Evolutionary conservation across 2,888 invertebrate species (phyloP).

Genomic region (Hydrotaea cyrtoneurina): DNA sequence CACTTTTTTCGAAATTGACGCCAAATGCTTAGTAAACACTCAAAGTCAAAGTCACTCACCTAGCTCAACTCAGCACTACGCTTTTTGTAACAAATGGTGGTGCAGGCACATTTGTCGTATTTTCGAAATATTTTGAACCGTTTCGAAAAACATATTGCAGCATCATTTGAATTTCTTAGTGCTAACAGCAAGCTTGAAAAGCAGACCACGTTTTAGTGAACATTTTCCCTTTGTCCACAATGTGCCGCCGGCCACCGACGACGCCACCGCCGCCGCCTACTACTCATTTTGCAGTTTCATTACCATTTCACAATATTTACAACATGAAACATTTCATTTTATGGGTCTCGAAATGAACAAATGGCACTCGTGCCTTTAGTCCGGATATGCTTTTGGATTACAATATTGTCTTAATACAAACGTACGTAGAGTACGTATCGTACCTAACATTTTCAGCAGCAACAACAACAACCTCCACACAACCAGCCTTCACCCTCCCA

Average conservation of each 20-base stretch:
- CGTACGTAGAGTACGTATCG: conserved; percentile 58
- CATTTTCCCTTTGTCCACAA: no score
- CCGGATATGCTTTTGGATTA: conserved; percentile 55
- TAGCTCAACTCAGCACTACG: no score
- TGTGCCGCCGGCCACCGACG: neutral
- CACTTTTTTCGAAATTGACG: no score
- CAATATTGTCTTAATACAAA: conserved; percentile 69
- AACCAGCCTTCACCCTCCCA: neutral
- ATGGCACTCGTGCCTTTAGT: conserved; percentile 72
- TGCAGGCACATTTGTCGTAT: no score
- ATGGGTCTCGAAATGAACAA: conserved; percentile 79
- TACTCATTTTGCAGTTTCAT: conserved; percentile 56
- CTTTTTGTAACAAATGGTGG: no score
- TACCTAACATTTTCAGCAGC: conserved; percentile 73
- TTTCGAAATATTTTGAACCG: no score
- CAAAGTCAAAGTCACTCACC: no score
- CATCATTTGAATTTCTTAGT: no score
- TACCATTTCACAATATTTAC: conserved; percentile 72
- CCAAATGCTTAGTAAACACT: no score
- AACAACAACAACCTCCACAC: conserved; percentile 50
- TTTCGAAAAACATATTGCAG: no score
- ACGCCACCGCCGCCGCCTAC: neutral
- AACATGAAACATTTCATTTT: conserved; percentile 78
- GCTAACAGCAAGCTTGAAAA: no score
- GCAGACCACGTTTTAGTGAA: no score